phyloP scores from a whole-genome alignment of 2,113 vertebrate genomes.

The Otis tarda region DNA sequence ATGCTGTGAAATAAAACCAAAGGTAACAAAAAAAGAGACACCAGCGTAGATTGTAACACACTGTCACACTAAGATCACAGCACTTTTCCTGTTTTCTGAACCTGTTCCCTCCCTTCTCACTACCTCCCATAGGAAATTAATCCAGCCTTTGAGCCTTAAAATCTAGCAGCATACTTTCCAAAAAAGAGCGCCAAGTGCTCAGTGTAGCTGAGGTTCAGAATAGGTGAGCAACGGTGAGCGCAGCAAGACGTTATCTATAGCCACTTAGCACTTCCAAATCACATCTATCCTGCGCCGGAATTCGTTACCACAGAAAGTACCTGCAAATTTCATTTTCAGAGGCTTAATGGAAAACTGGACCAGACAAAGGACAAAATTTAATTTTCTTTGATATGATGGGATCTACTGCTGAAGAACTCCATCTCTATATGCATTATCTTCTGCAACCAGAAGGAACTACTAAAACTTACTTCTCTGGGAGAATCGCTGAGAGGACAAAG shows the following conservation, averaged over 20 bases:
- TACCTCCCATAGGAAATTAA: background rate
- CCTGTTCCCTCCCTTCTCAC: background rate
- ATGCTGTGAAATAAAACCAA: background rate
- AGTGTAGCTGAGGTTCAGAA: background rate
- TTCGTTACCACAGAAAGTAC: background rate
- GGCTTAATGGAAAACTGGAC: background rate
- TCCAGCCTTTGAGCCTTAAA: background rate
- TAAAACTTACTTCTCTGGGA: conserved; percentile 88
- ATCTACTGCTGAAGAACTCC: background rate
- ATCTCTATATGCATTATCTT: background rate
- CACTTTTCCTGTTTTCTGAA: background rate
- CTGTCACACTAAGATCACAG: background rate
- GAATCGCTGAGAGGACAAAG: conserved; percentile 94
- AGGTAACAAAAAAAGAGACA: background rate
- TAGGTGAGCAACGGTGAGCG: background rate
- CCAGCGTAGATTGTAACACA: background rate
- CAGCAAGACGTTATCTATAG: background rate
- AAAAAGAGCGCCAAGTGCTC: background rate
- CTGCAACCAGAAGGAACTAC: background rate
- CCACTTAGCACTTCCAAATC: background rate
- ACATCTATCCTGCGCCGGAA: background rate
- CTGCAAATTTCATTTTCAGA: background rate
- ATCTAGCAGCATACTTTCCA: background rate
- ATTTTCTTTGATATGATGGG: background rate
- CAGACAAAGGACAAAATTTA: background rate